These are phyloP conservation scores for Thecophora atra DNA, from an alignment of 2,888 invertebrate species.

Conservation along the genomic window DNA sequence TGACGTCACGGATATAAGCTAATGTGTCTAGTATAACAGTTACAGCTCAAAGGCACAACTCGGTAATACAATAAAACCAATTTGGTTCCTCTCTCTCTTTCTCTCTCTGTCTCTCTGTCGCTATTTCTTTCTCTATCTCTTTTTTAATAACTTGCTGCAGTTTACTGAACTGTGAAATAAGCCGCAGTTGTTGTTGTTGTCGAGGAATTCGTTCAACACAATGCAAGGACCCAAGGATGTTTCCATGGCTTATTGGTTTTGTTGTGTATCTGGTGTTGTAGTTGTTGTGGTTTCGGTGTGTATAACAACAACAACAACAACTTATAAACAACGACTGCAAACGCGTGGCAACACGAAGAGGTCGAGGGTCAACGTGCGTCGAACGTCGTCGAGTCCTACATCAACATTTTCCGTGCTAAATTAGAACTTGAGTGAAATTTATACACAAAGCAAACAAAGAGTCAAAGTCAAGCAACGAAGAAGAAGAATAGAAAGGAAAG, in stretches of 20 bases:
- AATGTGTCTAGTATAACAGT: slow-evolving; percentile 33
- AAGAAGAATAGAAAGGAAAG: background rate
- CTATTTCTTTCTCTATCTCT: background rate
- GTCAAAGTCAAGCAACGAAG: background rate
- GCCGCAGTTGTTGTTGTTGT: too few species aligned
- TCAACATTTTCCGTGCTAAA: slow-evolving; percentile 29
- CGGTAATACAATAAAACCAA: too few species aligned
- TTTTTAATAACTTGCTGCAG: background rate
- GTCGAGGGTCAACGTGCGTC: slow-evolving; percentile 30
- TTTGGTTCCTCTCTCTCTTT: too few species aligned
- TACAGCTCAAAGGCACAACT: background rate
- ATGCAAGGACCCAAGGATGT: background rate
- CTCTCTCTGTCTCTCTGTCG: too few species aligned
- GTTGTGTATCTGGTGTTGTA: background rate
- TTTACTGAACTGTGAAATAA: background rate
- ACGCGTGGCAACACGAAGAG: background rate
- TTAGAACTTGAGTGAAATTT: slow-evolving; percentile 20
- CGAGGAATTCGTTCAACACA: too few species aligned
- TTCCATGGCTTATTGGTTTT: background rate
- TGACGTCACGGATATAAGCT: slow-evolving; percentile 23
- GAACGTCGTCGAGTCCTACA: slow-evolving; percentile 35
- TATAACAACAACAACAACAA: slow-evolving; percentile 1
- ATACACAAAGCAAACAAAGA: slow-evolving; percentile 1
- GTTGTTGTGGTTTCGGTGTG: background rate
- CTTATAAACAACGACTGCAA: background rate